Conservation (phyloP, 2,888 invertebrate genomes). For the Didymodactylos carnosus region DNA sequence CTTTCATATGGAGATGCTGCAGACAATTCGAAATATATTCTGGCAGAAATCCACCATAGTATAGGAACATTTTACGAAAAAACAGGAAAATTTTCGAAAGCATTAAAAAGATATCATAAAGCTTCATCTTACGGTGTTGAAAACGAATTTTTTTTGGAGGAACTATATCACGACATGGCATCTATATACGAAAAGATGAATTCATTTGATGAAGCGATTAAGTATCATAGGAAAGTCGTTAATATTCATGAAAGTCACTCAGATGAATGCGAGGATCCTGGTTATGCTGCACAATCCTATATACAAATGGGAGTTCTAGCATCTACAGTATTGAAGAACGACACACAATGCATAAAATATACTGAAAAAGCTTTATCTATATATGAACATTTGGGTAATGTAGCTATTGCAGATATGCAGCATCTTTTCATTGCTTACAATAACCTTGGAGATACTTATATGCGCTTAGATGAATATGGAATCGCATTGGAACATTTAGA, state of each 20-base stretch:
- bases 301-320: background rate
- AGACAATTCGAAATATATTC: background rate
- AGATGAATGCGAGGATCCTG: background rate
- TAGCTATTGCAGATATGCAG: background rate
- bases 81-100: background rate
- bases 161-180: background rate
- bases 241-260: background rate
- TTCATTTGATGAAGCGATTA: background rate
- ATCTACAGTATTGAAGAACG: background rate
- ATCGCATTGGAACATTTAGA: background rate
- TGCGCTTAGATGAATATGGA: background rate
- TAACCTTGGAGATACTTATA: background rate
- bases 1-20: background rate
- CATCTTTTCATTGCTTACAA: background rate
- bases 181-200: background rate
- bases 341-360: background rate
- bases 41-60: background rate
- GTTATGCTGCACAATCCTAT: background rate
- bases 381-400: background rate
- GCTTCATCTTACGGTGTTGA: background rate
- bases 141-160: background rate
- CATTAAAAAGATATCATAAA: background rate
- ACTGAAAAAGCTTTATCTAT: background rate
- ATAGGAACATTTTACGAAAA: background rate
- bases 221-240: background rate